Base-by-base conservation (phyloP, 2,888 invertebrate genomes). In the Epinotia ramella region DNA sequence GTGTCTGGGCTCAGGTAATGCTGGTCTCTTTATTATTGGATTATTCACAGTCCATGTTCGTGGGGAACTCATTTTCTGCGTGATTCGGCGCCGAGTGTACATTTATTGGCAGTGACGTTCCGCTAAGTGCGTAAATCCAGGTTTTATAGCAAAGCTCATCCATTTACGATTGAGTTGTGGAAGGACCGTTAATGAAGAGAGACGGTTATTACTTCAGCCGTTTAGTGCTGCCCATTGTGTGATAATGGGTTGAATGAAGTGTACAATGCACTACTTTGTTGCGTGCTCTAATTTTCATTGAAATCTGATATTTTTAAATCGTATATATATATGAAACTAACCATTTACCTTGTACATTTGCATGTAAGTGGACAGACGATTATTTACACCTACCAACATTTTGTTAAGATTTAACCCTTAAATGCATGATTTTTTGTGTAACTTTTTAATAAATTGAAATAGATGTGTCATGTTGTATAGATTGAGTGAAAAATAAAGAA, bases 1-100 rank as follows among this genome's bases (percentile, higher is more conserved):
- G n/a, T 24, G 5, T 28, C 0, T 28, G 24, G 46, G 59, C 2
- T 44, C 46, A 28, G 24, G 7, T 28, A 3, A 59, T 13, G 16
- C 73, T 59, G 73, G 66, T 60, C 2, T 20, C 2, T 18, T 16
- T n/a, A 57, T 75, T 70, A 75, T 65, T 53, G 60, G 74, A 70
- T 75, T 73, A 65, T 73, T 60, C 40, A 65, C 16, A 59, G 59
- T 33, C 53, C 64, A 70, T 66, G 53, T 60, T 60, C 13, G 65
- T n/a, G 18, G 49, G 13, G 44, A 75, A 75, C 53, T 75, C 59
- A 75, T 75, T 75, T 71, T 66, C 70, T 56, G 75, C 65, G 60
- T 60, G 70, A 75, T 75, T 75, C 70, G 65, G 70, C 24, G 40
- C 65, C 16, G 65, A 70, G 28, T 70, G 60, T 53, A 75, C 73